Evolutionary conservation across 2,888 invertebrate genomes (phyloP).

Genomic region (Chesias legatella): DNA sequence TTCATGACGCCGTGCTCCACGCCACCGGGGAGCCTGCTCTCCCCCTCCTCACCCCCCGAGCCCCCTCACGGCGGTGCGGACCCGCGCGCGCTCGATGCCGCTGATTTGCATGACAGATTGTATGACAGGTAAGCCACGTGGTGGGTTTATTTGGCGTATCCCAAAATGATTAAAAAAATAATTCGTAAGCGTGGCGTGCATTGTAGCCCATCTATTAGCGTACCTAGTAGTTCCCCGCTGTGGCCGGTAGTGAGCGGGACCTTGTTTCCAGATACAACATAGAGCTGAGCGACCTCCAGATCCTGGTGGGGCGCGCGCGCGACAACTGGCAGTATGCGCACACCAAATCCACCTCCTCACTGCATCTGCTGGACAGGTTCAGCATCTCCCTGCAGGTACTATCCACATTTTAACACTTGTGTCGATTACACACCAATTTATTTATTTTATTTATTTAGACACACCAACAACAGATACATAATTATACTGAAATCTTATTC

Average conservation of each 20-base stretch:
- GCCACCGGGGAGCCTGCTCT: constrained; percentile 89
- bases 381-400: constrained; percentile 81
- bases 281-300: constrained; percentile 90
- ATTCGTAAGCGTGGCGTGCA: too few species aligned
- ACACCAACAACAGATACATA: too few species aligned
- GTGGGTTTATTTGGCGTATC: too few species aligned
- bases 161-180: too few species aligned
- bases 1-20: constrained; percentile 94
- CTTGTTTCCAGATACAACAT: constrained; percentile 88
- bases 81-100: constrained; percentile 43
- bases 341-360: constrained; percentile 88
- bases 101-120: constrained; percentile 51
- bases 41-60: constrained; percentile 67
- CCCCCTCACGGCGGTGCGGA: constrained; percentile 23
- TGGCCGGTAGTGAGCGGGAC: too few species aligned
- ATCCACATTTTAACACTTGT: too few species aligned
- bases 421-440: too few species aligned
- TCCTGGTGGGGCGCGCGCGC: constrained; percentile 91
- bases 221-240: background rate
- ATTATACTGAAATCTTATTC: too few species aligned
- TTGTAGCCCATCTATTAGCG: too few species aligned
- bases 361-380: constrained; percentile 92
- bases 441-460: too few species aligned
- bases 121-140: constrained; percentile 52
- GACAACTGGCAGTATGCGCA: constrained; percentile 96